Evolutionary conservation across 2,888 invertebrate species (phyloP).

Genomic region (Cantharis lateralis): DNA sequence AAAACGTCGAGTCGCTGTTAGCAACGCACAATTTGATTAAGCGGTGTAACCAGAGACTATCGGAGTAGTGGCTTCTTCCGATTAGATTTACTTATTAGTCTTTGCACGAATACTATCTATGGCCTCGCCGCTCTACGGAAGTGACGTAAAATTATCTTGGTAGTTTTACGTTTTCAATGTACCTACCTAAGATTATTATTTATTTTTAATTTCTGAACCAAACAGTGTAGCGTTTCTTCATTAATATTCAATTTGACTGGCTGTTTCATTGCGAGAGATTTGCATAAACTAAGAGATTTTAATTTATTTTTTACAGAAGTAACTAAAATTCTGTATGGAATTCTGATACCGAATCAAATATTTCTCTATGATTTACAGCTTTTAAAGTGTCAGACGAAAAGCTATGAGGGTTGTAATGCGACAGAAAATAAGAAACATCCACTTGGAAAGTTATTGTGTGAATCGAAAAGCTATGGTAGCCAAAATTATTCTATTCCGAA

Average conservation of each 20-base stretch:
- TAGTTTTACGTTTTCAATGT: not conserved
- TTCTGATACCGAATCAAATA: not conserved
- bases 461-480: not conserved
- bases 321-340: not conserved
- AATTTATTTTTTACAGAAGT: not conserved
- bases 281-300: not conserved
- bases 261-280: not conserved
- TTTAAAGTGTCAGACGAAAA: not conserved
- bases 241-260: not conserved
- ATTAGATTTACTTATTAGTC: not conserved
- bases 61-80: not conserved
- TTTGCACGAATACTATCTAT: not conserved
- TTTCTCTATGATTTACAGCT: not conserved
- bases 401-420: not conserved
- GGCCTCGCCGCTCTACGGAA: constrained; percentile 2
- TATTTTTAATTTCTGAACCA: not conserved
- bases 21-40: constrained; percentile 21
- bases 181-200: not conserved
- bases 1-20: constrained; percentile 21
- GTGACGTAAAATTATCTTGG: not conserved
- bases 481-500: not conserved
- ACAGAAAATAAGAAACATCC: not conserved
- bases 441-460: not conserved
- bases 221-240: not conserved
- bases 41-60: constrained; percentile 23